Conservation (phyloP, 2,113 vertebrate species). For the Anoplopoma fimbria region DNA sequence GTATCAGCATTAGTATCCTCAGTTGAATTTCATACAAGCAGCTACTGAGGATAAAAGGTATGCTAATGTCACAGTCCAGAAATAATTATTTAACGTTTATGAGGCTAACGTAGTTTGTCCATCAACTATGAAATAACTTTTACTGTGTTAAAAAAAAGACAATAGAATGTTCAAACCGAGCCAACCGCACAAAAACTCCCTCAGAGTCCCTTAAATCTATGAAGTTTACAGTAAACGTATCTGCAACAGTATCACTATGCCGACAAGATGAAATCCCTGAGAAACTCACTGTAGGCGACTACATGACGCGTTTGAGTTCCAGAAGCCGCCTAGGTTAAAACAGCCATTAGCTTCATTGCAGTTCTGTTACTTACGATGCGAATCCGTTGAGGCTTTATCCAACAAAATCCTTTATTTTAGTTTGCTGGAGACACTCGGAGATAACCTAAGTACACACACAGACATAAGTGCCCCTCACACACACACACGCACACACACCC, state of each 20-base stretch:
- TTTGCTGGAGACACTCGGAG: slow-evolving; percentile 14
- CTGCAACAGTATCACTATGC: neutral
- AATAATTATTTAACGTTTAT: neutral
- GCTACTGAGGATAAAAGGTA: neutral
- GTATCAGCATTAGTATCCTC: neutral
- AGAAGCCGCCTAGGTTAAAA: neutral
- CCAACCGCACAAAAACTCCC: neutral
- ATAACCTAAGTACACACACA: neutral
- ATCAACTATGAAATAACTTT: neutral
- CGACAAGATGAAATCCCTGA: neutral
- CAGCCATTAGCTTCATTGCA: neutral
- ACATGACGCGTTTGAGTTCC: neutral
- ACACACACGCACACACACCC: neutral
- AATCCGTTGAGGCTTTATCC: slow-evolving; percentile 5
- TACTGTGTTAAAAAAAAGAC: neutral
- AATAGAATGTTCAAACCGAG: too few species aligned
- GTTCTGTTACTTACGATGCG: slow-evolving; percentile 51
- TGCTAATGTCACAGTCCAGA: neutral
- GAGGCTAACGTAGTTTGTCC: neutral
- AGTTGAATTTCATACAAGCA: neutral
- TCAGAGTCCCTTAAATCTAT: neutral
- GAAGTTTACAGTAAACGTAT: neutral
- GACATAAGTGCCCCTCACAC: neutral
- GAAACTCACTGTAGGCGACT: too few species aligned
- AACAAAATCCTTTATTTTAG: slow-evolving; percentile 27